These are phyloP conservation scores for Hypocryptadius cinnamomeus DNA, from an alignment of 2,113 vertebrate genomes.

Conservation along the genomic window DNA sequence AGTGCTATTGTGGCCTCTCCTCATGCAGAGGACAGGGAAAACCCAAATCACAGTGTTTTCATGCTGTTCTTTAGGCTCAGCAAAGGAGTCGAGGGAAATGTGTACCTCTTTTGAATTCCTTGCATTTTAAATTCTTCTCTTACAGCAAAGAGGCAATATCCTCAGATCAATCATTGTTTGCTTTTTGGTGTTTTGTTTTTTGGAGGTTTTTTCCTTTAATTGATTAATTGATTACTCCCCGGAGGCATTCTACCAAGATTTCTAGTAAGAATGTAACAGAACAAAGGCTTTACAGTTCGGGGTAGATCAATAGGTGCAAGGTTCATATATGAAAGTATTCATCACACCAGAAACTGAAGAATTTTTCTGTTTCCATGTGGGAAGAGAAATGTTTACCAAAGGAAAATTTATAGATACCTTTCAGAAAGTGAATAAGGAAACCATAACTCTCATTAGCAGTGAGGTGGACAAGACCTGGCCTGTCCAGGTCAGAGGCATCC, in stretches of 20 bases:
- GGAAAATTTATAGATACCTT: neutral
- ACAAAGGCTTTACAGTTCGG: neutral
- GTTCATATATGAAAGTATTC: neutral
- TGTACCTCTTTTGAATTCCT: neutral
- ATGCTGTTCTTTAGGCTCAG: neutral
- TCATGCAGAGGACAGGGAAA: neutral
- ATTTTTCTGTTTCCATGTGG: neutral
- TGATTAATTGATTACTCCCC: neutral
- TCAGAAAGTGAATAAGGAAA: neutral
- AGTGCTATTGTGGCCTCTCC: neutral
- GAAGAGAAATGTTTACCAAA: neutral
- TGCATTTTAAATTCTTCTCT: neutral
- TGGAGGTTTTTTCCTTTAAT: neutral
- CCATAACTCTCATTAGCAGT: neutral
- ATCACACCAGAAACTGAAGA: neutral
- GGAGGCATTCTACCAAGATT: neutral
- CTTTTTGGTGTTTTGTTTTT: neutral
- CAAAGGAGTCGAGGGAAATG: neutral
- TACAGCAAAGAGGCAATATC: neutral
- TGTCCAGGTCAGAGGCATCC: neutral
- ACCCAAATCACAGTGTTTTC: neutral
- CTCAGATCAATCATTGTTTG: rapidly evolving
- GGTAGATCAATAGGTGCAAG: neutral
- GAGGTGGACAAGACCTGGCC: neutral
- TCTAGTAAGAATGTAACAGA: neutral